Evolutionary conservation across 1,140 invertebrate genomes (phyloP).

Genomic region (Caerostris extrusa): DNA sequence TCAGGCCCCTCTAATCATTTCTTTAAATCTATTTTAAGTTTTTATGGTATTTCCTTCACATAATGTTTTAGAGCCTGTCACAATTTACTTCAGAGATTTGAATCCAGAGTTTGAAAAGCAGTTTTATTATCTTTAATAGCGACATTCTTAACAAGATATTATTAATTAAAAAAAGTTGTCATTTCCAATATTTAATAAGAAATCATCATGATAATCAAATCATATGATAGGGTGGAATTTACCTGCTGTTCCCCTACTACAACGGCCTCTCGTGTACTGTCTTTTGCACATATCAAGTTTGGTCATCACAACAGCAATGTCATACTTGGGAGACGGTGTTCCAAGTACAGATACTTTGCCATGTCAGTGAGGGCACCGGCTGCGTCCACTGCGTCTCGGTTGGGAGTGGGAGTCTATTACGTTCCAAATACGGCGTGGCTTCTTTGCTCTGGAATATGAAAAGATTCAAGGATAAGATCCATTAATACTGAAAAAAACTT

Average conservation of each 20-base stretch:
- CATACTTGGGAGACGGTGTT: slow-evolving; percentile 94
- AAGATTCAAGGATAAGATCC: background rate
- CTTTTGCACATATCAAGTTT: slow-evolving; percentile 99
- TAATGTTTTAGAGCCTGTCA: no score
- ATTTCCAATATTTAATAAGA: no score
- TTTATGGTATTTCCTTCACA: no score
- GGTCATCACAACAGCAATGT: slow-evolving; percentile 96
- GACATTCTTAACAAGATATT: no score
- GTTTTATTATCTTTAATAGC: no score
- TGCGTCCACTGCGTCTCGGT: slow-evolving; percentile 95
- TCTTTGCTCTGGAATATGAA: slow-evolving; percentile 88
- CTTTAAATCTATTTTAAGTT: no score
- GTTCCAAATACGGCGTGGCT: slow-evolving; percentile 95
- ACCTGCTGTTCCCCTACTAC: slow-evolving; percentile 99
- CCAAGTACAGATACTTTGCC: slow-evolving; percentile 97
- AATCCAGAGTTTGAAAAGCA: no score
- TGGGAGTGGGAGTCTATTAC: slow-evolving; percentile 87
- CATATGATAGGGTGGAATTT: slow-evolving; percentile 81
- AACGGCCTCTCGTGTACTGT: slow-evolving; percentile 95
- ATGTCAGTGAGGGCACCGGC: slow-evolving; percentile 96
- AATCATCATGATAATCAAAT: no score
- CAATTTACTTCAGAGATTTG: no score
- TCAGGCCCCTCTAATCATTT: no score
- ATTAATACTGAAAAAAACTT: no score
- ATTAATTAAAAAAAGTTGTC: no score